phyloP scores from a whole-genome alignment of 2,888 invertebrate genomes.

The Sphaerolaimus hirsutus region DNA sequence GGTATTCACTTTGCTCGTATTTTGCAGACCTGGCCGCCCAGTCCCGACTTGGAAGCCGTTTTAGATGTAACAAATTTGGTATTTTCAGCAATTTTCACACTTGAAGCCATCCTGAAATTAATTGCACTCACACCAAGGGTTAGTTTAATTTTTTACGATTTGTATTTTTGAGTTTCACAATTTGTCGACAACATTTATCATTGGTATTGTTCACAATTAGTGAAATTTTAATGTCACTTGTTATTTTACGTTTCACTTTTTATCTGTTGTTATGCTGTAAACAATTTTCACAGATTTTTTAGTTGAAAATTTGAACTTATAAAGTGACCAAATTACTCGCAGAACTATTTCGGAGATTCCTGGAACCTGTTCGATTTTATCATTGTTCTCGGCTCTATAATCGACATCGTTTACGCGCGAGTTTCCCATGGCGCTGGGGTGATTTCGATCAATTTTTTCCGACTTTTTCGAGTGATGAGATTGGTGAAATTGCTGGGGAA shows the following conservation, averaged over 20 bases:
- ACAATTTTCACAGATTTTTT: too few species aligned
- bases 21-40: slow-evolving; percentile 6
- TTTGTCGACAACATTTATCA: background rate
- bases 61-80: slow-evolving; percentile 85
- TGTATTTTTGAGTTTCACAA: slow-evolving; percentile 4
- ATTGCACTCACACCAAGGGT: slow-evolving; percentile 93
- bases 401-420: slow-evolving; percentile 56
- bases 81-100: slow-evolving; percentile 86
- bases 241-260: slow-evolving; percentile 2
- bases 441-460: slow-evolving; percentile 94
- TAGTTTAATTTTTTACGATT: background rate
- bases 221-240: background rate
- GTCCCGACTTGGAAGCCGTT: slow-evolving; percentile 33
- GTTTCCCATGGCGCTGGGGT: background rate
- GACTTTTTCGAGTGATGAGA: slow-evolving; percentile 94
- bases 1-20: background rate
- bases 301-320: too few species aligned
- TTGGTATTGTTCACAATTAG: too few species aligned
- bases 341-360: slow-evolving; percentile 91
- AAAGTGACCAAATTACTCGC: background rate
- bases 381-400: slow-evolving; percentile 80
- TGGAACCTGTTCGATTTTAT: slow-evolving; percentile 96
- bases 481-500: slow-evolving; percentile 80
- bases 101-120: slow-evolving; percentile 90
- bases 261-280: too few species aligned